Evolutionary conservation across 1,140 invertebrate genomes (phyloP).

Genomic region (Arion vulgaris): DNA sequence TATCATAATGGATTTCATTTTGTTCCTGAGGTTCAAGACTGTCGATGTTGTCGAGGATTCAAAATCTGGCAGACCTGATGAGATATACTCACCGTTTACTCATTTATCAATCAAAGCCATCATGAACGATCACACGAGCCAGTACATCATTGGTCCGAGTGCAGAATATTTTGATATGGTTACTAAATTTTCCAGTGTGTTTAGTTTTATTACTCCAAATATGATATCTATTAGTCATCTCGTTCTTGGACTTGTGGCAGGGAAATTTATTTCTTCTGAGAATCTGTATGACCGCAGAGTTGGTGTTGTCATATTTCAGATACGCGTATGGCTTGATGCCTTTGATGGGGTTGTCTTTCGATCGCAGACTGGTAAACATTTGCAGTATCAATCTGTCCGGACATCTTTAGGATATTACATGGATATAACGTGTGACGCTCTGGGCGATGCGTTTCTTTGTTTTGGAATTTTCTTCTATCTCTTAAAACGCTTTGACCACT

Average conservation of each 20-base stretch:
- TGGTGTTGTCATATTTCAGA: conserved; percentile 63
- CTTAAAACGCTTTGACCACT: conserved; percentile 55
- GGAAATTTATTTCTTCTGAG: conserved; percentile 64
- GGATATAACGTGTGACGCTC: conserved; percentile 60
- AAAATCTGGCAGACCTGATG: conserved; percentile 42
- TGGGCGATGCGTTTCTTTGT: conserved; percentile 58
- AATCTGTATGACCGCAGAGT: conserved; percentile 59
- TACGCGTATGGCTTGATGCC: conserved; percentile 65
- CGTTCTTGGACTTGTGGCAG: conserved; percentile 56
- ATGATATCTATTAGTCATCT: conserved; percentile 66
- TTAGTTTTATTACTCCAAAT: conserved; percentile 69
- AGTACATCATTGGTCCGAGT: conserved; percentile 63
- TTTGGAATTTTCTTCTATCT: conserved; percentile 62
- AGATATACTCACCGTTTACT: conserved; percentile 59
- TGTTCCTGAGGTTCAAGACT: conserved; percentile 52
- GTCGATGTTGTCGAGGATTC: conserved; percentile 55
- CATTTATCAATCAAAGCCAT: conserved; percentile 66
- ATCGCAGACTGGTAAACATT: conserved; percentile 49
- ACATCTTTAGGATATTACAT: conserved; percentile 63
- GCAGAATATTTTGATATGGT: conserved; percentile 64
- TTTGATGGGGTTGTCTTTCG: conserved; percentile 69
- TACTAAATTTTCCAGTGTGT: conserved; percentile 63
- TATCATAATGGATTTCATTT: conserved; percentile 64
- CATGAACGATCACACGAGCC: conserved; percentile 66
- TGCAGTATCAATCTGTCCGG: conserved; percentile 54